These are phyloP conservation scores for Eupithecia dodoneata DNA, from an alignment of 2,888 invertebrate genomes.

Conservation along the genomic window DNA sequence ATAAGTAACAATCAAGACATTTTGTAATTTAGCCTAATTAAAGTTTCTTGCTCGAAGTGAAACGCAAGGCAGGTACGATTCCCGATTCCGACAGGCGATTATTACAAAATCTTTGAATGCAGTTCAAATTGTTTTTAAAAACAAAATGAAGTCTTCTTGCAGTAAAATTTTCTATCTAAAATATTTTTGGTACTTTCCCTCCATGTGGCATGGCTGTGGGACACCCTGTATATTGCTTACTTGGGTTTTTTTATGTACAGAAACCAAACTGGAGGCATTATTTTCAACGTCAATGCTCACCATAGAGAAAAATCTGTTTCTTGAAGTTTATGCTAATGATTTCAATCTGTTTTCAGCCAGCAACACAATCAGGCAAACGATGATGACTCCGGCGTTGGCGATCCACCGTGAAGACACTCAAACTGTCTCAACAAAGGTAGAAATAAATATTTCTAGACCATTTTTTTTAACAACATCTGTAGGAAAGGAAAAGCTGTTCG, in stretches of 20 bases:
- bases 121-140: too few relatives aligned
- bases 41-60: too few relatives aligned
- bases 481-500: neutral
- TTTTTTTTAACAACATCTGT: neutral
- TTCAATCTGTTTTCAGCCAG: slow-evolving; percentile 51
- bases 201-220: too few relatives aligned
- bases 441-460: neutral
- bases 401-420: slow-evolving; percentile 67
- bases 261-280: neutral
- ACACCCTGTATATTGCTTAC: too few relatives aligned
- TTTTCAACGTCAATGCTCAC: neutral
- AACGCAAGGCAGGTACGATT: too few relatives aligned
- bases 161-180: too few relatives aligned
- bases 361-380: slow-evolving; percentile 68
- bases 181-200: too few relatives aligned
- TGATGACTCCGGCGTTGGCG: slow-evolving; percentile 62
- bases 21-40: too few relatives aligned
- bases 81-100: too few relatives aligned
- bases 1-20: too few relatives aligned
- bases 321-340: neutral
- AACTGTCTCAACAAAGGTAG: slow-evolving; percentile 16
- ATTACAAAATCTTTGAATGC: too few relatives aligned
- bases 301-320: neutral
- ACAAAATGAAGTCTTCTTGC: too few relatives aligned
- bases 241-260: neutral